Conservation (phyloP, 2,888 invertebrate species). For the Lasioglossum marginatum region DNA sequence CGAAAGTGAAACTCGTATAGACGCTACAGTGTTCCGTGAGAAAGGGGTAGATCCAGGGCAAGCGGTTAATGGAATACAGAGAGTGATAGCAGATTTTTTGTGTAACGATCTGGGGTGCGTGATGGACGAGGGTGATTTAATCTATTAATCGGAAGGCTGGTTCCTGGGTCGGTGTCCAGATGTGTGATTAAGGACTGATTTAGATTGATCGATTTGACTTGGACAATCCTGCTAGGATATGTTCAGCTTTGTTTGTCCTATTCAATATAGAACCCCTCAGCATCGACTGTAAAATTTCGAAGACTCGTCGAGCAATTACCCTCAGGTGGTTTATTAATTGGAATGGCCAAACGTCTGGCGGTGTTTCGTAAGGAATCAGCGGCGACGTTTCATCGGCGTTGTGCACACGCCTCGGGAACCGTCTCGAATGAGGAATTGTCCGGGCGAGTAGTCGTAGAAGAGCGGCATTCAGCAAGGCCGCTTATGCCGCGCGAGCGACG, state of each 20-base stretch:
- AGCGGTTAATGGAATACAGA: not conserved
- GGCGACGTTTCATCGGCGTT: not conserved
- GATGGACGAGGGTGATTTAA: not conserved
- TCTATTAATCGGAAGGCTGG: slow-evolving; percentile 9
- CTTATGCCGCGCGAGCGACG: slow-evolving; percentile 39
- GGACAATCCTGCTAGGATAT: not conserved
- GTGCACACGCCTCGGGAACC: not conserved
- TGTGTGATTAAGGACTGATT: slow-evolving; percentile 4
- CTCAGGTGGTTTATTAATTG: not conserved
- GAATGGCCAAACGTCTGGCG: not conserved
- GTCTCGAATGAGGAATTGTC: slow-evolving; percentile 37
- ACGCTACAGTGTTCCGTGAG: not conserved
- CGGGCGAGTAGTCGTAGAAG: slow-evolving; percentile 21
- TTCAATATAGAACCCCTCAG: not conserved
- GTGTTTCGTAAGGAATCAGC: not conserved
- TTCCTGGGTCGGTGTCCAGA: not conserved
- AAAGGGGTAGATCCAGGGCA: not conserved
- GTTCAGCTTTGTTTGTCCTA: not conserved
- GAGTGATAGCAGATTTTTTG: not conserved
- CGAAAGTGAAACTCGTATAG: not conserved
- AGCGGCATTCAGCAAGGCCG: slow-evolving; percentile 41
- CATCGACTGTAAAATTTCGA: not conserved
- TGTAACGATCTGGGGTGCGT: not conserved
- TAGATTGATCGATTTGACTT: not conserved
- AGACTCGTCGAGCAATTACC: not conserved